Percentiles rank a stretch among this genome's conserved stretches.
phyloP scores from a whole-genome alignment of 2,888 invertebrate species.

The Megalurothrips usitatus region DNA sequence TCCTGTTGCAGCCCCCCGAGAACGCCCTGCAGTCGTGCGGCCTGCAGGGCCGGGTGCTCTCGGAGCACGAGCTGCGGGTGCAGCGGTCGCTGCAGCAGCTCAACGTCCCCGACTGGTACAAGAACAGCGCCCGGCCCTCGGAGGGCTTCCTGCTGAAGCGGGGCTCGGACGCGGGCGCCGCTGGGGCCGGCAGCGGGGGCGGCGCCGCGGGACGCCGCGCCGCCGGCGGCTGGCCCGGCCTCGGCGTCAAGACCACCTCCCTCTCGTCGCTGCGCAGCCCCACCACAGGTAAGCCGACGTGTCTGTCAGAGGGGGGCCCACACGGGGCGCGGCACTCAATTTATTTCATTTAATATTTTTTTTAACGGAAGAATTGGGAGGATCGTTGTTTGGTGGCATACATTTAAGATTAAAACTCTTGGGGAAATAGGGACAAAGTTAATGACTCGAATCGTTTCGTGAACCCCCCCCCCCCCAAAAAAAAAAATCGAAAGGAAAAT shows the following conservation, averaged over 20 bases:
- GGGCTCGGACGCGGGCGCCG: conserved; percentile 57
- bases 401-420: too few relatives aligned
- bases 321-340: too few relatives aligned
- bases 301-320: too few relatives aligned
- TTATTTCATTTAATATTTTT: too few relatives aligned
- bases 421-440: too few relatives aligned
- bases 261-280: conserved; percentile 46
- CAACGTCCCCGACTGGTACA: conserved; percentile 94
- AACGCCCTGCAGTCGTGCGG: conserved; percentile 83
- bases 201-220: conserved; percentile 31
- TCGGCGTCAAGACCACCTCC: conserved; percentile 82
- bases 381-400: too few relatives aligned
- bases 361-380: too few relatives aligned
- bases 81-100: conserved; percentile 89
- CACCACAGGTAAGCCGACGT: conserved; percentile 32
- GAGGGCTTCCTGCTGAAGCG: conserved; percentile 77
- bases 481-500: too few relatives aligned
- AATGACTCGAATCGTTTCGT: too few relatives aligned
- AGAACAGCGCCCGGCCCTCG: conserved; percentile 67
- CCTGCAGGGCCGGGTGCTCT: conserved; percentile 64
- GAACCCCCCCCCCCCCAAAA: too few relatives aligned
- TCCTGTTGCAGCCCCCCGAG: conserved; percentile 75
- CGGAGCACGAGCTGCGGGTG: conserved; percentile 90
- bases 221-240: conserved; percentile 55
- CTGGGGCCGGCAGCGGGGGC: conserved; percentile 22